Base-by-base conservation (phyloP, 2,797 vertebrate species). In the Melanitta fusca region DNA sequence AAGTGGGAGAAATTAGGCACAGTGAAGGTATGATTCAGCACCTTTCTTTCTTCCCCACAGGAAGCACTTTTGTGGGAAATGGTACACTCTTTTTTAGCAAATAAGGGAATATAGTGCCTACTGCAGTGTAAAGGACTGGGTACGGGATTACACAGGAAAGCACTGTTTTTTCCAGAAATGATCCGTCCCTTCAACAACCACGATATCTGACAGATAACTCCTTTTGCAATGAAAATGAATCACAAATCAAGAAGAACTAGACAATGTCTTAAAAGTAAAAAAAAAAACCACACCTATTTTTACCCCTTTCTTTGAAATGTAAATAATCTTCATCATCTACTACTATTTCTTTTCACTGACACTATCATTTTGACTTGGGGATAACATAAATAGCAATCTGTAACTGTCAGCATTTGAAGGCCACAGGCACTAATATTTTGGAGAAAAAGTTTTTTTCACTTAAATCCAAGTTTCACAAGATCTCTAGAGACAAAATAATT, bases 241-340 rank as follows among this genome's bases (percentile, higher is more conserved):
- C 75, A 65, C 43, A 64, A 70, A 83, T 27, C 68, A 80, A 83
- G 28, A 24, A 24, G 62, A 80, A 71, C 10, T 45, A 74, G 43
- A 73, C 25, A 58, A 38, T 8, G 57, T 11, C 49, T 86, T 73
- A 32, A n/a, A 83, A 80, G 3, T 14, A 74, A 74, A 92, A 36
- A 9, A 9, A 0, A 47, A 9, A 0, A 8, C n/a, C n/a, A 0
- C 13, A 30, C 4, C 4, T 3, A 12, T 3, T 3, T 32, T 27
- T 47, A 34, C 2, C 24, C 43, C 36, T 11, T 78, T 65, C 45
- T 81, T 70, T 68, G 43, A 27, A 60, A 91, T 56, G 12, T 17
- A 72, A 89, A 64, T 30, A 28, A 45, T 62, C 4, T 13, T 28
- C 41, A 65, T 10, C 22, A 32, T 6, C 24, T 49, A 54, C 11